A percentile compares a stretch with the other conserved stretches of the same genome.
Evolutionary conservation across 2,113 vertebrate genomes (phyloP).

Genomic region (Gnathochromis pfefferi): DNA sequence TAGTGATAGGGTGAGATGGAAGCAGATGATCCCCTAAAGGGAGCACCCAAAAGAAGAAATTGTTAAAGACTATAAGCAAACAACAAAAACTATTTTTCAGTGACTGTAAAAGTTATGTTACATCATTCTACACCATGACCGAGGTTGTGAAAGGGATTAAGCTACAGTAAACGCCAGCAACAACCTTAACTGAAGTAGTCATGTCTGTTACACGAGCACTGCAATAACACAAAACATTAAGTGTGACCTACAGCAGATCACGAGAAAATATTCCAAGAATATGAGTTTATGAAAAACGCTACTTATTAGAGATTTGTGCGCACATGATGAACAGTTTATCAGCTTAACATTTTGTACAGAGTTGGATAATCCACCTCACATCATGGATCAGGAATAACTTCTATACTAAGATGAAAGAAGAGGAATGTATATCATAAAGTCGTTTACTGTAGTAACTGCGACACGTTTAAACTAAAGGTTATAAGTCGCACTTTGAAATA

Average conservation of each 20-base stretch:
- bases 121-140: background rate
- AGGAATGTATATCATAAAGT: background rate
- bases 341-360: constrained; percentile 7
- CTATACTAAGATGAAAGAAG: background rate
- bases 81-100: background rate
- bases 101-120: background rate
- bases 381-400: constrained; percentile 20
- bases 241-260: background rate
- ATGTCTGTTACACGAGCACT: background rate
- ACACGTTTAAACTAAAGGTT: background rate
- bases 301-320: constrained; percentile 1
- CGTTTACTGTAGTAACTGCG: background rate
- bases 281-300: too few species aligned
- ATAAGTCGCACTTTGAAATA: background rate
- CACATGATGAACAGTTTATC: constrained; percentile 22
- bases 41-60: background rate
- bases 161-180: background rate
- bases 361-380: constrained; percentile 31
- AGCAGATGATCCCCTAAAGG: background rate
- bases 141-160: constrained; percentile 4
- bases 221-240: background rate
- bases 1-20: background rate
- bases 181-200: background rate
- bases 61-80: background rate
- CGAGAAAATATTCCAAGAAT: too few species aligned